These are phyloP conservation scores for Nezara viridula DNA, from an alignment of 2,888 invertebrate species.

Conservation along the genomic window DNA sequence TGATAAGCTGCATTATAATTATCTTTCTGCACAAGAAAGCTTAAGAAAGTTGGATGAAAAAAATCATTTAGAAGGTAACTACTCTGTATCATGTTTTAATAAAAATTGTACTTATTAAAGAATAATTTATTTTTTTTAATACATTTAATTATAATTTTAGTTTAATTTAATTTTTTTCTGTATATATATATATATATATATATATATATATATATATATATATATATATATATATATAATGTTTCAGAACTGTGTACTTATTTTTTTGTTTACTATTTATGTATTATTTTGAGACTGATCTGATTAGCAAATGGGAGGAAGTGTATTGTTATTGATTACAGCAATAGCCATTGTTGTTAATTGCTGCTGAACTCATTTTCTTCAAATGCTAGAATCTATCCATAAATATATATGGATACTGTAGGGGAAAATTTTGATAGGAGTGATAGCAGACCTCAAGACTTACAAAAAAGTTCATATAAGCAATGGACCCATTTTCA, in stretches of 20 bases:
- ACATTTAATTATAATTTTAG: too few relatives aligned
- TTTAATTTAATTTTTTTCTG: background rate
- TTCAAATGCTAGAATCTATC: background rate
- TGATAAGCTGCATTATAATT: constrained; percentile 82
- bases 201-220: background rate
- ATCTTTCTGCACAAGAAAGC: constrained; percentile 85
- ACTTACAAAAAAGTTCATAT: too few relatives aligned
- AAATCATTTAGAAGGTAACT: constrained; percentile 81
- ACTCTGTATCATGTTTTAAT: background rate
- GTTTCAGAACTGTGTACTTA: background rate
- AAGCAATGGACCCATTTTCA: too few relatives aligned
- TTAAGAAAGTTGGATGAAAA: constrained; percentile 82
- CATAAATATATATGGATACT: too few relatives aligned
- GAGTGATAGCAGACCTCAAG: too few relatives aligned
- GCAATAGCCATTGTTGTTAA: background rate
- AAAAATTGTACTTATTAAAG: background rate
- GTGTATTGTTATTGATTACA: background rate
- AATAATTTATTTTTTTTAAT: background rate
- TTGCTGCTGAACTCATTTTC: background rate
- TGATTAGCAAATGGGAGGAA: background rate
- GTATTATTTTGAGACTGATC: background rate
- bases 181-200: background rate
- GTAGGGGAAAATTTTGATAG: too few relatives aligned
- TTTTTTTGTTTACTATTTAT: background rate
- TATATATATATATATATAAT: too few relatives aligned